Evolutionary conservation across 2,113 vertebrate species (phyloP), one percentile per base, ranked within the genome.

Genomic region (Tyrannus savana): DNA sequence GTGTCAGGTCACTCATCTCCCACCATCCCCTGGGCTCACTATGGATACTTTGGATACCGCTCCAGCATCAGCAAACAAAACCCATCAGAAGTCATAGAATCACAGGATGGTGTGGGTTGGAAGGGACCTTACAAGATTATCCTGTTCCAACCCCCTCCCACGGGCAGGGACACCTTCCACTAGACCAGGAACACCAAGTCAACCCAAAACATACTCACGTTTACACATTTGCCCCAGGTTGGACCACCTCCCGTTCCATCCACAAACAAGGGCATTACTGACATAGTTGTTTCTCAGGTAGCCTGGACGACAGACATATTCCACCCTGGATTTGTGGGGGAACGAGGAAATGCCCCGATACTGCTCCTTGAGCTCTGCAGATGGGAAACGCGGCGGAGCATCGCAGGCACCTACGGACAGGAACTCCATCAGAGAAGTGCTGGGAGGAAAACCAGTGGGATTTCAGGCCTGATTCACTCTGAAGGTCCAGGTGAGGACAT

Each of bases 201-300:
- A 81, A 25, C 31, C 12, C 35, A 3, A 23, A 21, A 4, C 1
- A 16, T 25, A 91, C 97, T 95, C 86, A 97, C 97, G 62, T 0
- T 0, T 2, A 10, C 97, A 97, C 1, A 96, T 23, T 0, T 94
- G 44, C 0, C 0, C 1, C 0, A 23, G 0, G 0, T 71, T 81
- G 0, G 0, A 1, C 96, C 96, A 97, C 9, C 0, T 0, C 2
- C 0, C 7, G 2, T 18, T 0, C 3, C 0, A 1, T 0, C 19
- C 53, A 1, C 96, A 97, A 6, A 1, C 0, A 2, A 94, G 18
- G 11, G 0, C 0, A 0, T 0, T 72, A 0, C 0, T 0, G 3
- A 0, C 0, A 1, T 0, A 0, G 0, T 0, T 25, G 0, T 6
- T 60, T 2, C 18, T 95, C 3, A 1, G 0, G 0, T 86, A 97